Base-by-base conservation (phyloP, 2,797 vertebrate genomes). In the Anabacerthia variegaticeps region DNA sequence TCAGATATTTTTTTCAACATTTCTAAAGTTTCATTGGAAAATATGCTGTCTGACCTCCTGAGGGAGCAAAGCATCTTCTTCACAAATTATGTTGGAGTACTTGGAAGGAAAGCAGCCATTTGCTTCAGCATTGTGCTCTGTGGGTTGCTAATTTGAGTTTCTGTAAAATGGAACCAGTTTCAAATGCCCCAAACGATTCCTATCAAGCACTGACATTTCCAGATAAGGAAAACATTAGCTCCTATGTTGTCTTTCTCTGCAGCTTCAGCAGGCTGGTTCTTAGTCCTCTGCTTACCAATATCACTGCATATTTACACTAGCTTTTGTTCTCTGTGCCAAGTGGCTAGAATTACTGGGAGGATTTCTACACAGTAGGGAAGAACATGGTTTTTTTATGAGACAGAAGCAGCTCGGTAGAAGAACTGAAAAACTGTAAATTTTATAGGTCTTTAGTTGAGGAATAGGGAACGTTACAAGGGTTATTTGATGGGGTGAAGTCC, bases 1-100 rank as follows among this genome's bases (percentile, higher is more conserved):
- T 92, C 55, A 52, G 89, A 77, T 24, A 3, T n/a, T 87, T 85
- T 93, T 52, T 34, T 18, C 79, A 37, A 10, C 85, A 88, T 95
- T 92, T 89, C 89, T 67, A 68, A 69, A 93, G 67, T 93, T 95
- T 86, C 83, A 85, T 81, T 88, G 76, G 92, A 93, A 96, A 97
- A 97, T 96, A 95, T 92, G 83, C 92, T 89, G 85, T 95, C 71
- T 96, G 96, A 96, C 96, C 95, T 97, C 94, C 89, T 96, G 93
- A 96, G 95, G 96, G 96, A 96, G 96, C 95, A 97, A 96, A 97
- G 93, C 72, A 93, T 96, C 96, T 96, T 96, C 96, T 96, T 85
- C 96, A 88, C 89, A 83, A 88, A 95, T 80, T 79, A 80, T 32
- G 23, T 62, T 93, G 89, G 77, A 96, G 95, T 86, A 67, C 76